Conservation (phyloP, 2,113 vertebrate genomes). For the Crypturellus undulatus region DNA sequence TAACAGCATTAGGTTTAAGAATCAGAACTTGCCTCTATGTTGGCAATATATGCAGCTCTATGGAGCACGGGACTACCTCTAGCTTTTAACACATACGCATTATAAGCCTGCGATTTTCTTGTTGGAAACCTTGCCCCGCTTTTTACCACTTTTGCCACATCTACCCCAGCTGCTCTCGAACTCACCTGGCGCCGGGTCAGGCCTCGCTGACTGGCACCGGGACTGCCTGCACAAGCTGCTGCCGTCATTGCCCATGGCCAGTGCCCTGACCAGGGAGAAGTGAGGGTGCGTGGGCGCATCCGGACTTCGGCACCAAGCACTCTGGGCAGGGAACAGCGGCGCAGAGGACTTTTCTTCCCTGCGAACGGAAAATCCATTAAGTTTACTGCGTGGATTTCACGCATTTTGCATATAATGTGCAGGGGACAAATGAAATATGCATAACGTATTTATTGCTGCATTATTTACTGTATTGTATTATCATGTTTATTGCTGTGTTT, state of each 20-base stretch:
- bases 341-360: constrained; percentile 55
- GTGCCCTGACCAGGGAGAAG: not conserved
- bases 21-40: not conserved
- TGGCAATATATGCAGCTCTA: not conserved
- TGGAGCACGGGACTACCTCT: not conserved
- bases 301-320: constrained; percentile 69
- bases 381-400: not conserved
- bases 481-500: constrained; percentile 4
- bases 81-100: not conserved
- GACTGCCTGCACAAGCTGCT: not conserved
- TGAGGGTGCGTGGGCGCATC: constrained; percentile 44
- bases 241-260: not conserved
- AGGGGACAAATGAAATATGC: not conserved
- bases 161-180: not conserved
- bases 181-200: constrained; percentile 33
- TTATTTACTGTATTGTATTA: not conserved
- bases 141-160: not conserved
- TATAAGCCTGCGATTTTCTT: not conserved
- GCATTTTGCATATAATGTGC: not conserved
- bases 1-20: not conserved
- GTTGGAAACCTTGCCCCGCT: not conserved
- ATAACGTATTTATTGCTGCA: not conserved
- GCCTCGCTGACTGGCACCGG: not conserved
- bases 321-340: not conserved
- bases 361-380: constrained; percentile 9